phyloP scores from a whole-genome alignment of 2,888 invertebrate species.

The Agonopterix arenella region DNA sequence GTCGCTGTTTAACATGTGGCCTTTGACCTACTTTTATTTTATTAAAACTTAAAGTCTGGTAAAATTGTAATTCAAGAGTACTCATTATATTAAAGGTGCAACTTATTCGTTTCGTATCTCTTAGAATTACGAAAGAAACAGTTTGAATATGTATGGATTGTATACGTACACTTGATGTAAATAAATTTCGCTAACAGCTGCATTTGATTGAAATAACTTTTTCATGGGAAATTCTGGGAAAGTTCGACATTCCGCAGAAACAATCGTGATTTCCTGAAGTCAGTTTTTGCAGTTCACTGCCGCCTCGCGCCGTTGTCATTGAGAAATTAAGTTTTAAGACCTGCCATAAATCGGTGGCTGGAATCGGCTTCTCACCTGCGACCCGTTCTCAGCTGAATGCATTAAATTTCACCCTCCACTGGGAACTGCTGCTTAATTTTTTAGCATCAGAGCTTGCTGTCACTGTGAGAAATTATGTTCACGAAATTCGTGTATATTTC shows the following conservation, averaged over 20 bases:
- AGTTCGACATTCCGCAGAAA: too few species aligned
- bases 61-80: too few species aligned
- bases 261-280: too few species aligned
- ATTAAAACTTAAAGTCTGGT: background rate
- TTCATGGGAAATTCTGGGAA: too few species aligned
- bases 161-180: too few species aligned
- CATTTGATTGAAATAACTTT: too few species aligned
- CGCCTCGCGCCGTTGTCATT: constrained; percentile 4
- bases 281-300: too few species aligned
- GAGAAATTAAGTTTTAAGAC: constrained; percentile 9
- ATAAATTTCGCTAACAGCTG: too few species aligned
- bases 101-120: too few species aligned
- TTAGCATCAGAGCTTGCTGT: constrained; percentile 35
- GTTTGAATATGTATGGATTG: too few species aligned
- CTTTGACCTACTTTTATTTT: constrained; percentile 7
- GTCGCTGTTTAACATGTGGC: constrained; percentile 1
- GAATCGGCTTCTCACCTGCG: constrained; percentile 18
- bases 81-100: too few species aligned
- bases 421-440: constrained; percentile 28
- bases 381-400: constrained; percentile 8
- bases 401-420: constrained; percentile 31
- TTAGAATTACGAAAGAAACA: too few species aligned
- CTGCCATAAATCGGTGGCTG: constrained; percentile 7
- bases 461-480: constrained; percentile 31
- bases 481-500: constrained; percentile 15